These are phyloP conservation scores for Nomada fabriciana DNA, from an alignment of 2,888 invertebrate species.

Conservation along the genomic window DNA sequence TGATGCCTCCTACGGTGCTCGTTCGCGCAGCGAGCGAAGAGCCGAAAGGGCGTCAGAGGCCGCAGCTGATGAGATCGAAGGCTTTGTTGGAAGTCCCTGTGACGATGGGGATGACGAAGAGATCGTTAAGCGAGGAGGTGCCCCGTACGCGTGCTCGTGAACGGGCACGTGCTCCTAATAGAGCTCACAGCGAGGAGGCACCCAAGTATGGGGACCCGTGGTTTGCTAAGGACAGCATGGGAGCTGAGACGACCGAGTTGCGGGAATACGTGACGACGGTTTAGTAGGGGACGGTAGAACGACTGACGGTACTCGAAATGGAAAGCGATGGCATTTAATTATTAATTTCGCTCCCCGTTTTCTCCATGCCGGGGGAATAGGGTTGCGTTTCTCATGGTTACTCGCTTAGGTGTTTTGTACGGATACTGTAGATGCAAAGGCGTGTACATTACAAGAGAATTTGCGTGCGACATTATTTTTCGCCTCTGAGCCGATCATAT, in stretches of 20 bases:
- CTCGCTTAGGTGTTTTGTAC: slow-evolving; percentile 57
- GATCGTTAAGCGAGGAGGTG: slow-evolving; percentile 82
- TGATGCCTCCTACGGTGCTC: slow-evolving; percentile 70
- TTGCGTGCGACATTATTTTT: slow-evolving; percentile 29
- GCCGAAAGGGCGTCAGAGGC: slow-evolving; percentile 76
- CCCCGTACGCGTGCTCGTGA: slow-evolving; percentile 76
- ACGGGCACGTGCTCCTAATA: slow-evolving; percentile 75
- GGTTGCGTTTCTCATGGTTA: slow-evolving; percentile 22
- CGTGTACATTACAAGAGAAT: slow-evolving; percentile 5
- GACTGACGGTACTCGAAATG: slow-evolving; percentile 53
- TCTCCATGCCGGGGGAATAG: not conserved
- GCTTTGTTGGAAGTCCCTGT: slow-evolving; percentile 80
- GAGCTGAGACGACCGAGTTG: slow-evolving; percentile 75
- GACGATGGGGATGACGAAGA: slow-evolving; percentile 76
- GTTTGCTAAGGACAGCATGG: slow-evolving; percentile 68
- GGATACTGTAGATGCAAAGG: slow-evolving; percentile 19
- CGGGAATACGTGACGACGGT: slow-evolving; percentile 83
- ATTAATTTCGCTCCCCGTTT: slow-evolving; percentile 30
- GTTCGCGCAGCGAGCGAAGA: slow-evolving; percentile 80
- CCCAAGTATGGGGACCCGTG: slow-evolving; percentile 79
- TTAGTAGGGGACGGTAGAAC: slow-evolving; percentile 51
- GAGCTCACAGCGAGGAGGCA: slow-evolving; percentile 82
- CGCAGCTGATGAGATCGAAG: slow-evolving; percentile 79
- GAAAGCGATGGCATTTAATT: slow-evolving; percentile 36
- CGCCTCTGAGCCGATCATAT: slow-evolving; percentile 10